A percentile compares a stretch with the other conserved stretches of the same genome.
Evolutionary conservation across 2,888 invertebrate genomes (phyloP).

Genomic region (Cephus pygmeus): DNA sequence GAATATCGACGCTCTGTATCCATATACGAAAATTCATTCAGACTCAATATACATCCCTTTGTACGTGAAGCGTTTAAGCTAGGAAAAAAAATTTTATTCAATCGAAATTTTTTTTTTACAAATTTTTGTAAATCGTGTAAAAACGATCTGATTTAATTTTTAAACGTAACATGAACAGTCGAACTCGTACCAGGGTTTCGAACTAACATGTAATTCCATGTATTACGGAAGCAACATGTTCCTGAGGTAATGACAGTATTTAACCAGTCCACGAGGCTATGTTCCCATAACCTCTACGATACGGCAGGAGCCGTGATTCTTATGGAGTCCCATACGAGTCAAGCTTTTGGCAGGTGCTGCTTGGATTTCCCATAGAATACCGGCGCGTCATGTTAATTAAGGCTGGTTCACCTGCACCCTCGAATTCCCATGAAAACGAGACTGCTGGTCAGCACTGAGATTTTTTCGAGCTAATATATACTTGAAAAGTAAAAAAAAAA

Average conservation of each 20-base stretch:
- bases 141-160: not conserved
- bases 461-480: not conserved
- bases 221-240: slow-evolving; percentile 42
- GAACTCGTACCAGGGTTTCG: not conserved
- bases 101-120: too few relatives aligned
- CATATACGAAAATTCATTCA: not conserved
- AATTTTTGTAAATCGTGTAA: not conserved
- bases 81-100: too few relatives aligned
- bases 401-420: slow-evolving; percentile 30
- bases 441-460: not conserved
- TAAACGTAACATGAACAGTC: not conserved
- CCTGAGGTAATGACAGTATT: slow-evolving; percentile 60
- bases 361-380: slow-evolving; percentile 38
- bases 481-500: not conserved
- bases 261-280: slow-evolving; percentile 54
- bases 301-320: slow-evolving; percentile 16
- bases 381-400: slow-evolving; percentile 34
- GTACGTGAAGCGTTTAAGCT: not conserved
- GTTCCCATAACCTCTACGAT: slow-evolving; percentile 62
- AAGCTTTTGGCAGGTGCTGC: slow-evolving; percentile 36
- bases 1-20: too few relatives aligned
- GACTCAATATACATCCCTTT: not conserved
- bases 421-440: slow-evolving; percentile 55
- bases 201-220: slow-evolving; percentile 50
- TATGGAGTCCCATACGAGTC: slow-evolving; percentile 36